Conservation (phyloP, 2,113 vertebrate species). For the Poeciliopsis turrubarensis region DNA sequence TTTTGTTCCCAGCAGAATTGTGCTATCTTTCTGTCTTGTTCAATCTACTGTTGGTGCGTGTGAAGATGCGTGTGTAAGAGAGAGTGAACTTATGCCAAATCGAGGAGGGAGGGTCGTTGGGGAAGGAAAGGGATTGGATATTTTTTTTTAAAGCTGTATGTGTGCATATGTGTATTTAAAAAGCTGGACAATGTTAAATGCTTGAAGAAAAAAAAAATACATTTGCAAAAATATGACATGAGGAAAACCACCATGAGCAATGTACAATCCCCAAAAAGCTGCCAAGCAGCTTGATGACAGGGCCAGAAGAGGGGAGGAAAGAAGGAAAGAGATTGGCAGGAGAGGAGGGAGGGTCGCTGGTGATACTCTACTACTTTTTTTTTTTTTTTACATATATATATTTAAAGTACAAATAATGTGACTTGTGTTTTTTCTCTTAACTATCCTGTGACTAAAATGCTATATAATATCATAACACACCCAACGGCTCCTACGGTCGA, state of each 20-base stretch:
- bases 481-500: conserved; percentile 75
- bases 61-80: conserved; percentile 24
- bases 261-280: conserved; percentile 81
- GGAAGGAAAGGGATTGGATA: conserved; percentile 74
- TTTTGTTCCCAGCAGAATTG: conserved; percentile 44
- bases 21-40: conserved; percentile 21
- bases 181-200: conserved; percentile 80
- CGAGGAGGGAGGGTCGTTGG: conserved; percentile 55
- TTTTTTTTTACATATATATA: conserved; percentile 55
- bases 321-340: conserved; percentile 12
- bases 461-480: conserved; percentile 62
- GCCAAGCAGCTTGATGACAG: conserved; percentile 68
- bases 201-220: conserved; percentile 68
- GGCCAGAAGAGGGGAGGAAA: conserved; percentile 54
- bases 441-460: conserved; percentile 78
- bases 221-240: conserved; percentile 72
- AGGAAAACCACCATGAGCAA: conserved; percentile 78
- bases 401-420: conserved; percentile 71
- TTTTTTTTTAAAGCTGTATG: conserved; percentile 21
- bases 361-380: conserved; percentile 77
- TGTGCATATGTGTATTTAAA: conserved; percentile 66
- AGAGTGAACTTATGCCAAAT: conserved; percentile 76
- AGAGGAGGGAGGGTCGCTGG: conserved; percentile 63
- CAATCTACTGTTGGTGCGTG: conserved; percentile 32
- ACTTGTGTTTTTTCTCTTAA: conserved; percentile 68